A percentile compares a stretch with the other conserved stretches of the same genome.
Conservation (phyloP, 2,113 vertebrate genomes). For the Saccopteryx leptura region DNA sequence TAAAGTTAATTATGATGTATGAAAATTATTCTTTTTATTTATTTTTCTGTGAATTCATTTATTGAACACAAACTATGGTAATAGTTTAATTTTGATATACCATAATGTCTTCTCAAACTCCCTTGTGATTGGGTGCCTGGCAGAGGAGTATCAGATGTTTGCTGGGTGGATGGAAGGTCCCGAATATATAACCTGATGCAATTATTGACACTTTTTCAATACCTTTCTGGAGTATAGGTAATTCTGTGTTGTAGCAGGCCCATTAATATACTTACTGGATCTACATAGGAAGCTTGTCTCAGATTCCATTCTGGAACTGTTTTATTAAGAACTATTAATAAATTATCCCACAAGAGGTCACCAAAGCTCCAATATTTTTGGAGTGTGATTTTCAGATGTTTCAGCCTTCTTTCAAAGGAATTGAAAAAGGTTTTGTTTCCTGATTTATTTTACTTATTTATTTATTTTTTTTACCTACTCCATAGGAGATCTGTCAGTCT, state of each 20-base stretch:
- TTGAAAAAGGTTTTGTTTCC: constrained; percentile 24
- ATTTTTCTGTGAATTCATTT: constrained; percentile 26
- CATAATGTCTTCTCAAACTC: neutral
- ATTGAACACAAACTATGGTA: neutral
- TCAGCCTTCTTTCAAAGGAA: neutral
- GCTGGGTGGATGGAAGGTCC: neutral
- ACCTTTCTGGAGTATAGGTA: neutral
- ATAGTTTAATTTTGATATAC: constrained; percentile 26
- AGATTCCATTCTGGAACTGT: neutral
- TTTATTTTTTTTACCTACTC: neutral
- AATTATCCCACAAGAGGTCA: constrained; percentile 77
- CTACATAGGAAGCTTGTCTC: neutral
- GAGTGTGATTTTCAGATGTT: neutral
- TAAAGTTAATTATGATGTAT: constrained; percentile 29
- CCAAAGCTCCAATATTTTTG: constrained; percentile 57
- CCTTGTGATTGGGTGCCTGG: neutral
- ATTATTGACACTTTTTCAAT: neutral
- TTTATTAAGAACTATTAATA: neutral
- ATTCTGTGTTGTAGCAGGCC: neutral
- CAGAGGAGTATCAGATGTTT: neutral
- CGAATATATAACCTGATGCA: neutral
- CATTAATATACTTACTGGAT: too few relatives aligned
- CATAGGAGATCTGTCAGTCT: neutral
- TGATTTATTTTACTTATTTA: neutral
- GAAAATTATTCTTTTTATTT: neutral